phyloP scores from a whole-genome alignment of 1,140 invertebrate genomes.

The Reticulitermes speratus region DNA sequence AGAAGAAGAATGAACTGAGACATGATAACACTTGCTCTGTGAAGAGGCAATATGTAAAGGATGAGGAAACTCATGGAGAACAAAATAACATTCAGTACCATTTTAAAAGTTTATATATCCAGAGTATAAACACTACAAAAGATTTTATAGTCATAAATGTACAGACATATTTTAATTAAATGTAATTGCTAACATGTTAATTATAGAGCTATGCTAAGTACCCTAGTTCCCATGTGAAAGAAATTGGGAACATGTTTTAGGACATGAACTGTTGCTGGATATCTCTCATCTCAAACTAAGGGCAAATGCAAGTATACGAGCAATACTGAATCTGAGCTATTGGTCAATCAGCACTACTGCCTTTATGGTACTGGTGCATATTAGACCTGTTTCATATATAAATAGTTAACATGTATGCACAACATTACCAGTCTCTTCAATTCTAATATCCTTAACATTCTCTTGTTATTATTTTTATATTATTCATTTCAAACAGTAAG shows the following conservation, averaged over 20 bases:
- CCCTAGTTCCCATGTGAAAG: neutral
- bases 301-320: neutral
- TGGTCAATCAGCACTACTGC: neutral
- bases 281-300: neutral
- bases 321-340: neutral
- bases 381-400: neutral
- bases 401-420: no score
- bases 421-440: no score
- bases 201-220: neutral
- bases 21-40: no score
- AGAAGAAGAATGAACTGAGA: no score
- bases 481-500: neutral
- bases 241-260: neutral
- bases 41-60: neutral
- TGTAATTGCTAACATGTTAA: neutral
- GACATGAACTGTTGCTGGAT: neutral
- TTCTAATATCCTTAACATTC: neutral
- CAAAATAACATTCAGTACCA: neutral
- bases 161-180: neutral
- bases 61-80: neutral
- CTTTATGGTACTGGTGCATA: neutral
- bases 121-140: slow-evolving; percentile 16
- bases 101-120: slow-evolving; percentile 8
- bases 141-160: neutral
- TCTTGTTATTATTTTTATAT: neutral